Evolutionary conservation across 2,888 invertebrate species (phyloP).

Genomic region (Microdon myrmicae): DNA sequence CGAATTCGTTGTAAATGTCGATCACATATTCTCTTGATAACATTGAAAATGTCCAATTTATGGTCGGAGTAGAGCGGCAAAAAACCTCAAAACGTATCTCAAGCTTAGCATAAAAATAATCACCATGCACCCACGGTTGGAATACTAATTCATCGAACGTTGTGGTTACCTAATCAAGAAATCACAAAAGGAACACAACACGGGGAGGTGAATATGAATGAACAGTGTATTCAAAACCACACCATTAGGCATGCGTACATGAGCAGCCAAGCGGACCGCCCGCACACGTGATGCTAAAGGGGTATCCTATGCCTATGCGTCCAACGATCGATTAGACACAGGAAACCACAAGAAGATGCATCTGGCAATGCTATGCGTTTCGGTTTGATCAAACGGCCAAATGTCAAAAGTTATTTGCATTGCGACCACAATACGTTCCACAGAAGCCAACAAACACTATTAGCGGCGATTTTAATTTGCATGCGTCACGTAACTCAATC

Average conservation of each 20-base stretch:
- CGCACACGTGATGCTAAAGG: slow-evolving; percentile 33
- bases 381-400: slow-evolving; percentile 40
- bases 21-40: slow-evolving; percentile 49
- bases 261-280: slow-evolving; percentile 18
- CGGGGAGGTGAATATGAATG: too few species aligned
- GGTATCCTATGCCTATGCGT: slow-evolving; percentile 32
- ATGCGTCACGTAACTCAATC: slow-evolving; percentile 32
- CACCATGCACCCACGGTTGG: slow-evolving; percentile 8
- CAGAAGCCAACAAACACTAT: slow-evolving; percentile 11
- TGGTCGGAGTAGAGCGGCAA: slow-evolving; percentile 47
- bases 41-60: slow-evolving; percentile 49
- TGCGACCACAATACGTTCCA: slow-evolving; percentile 4
- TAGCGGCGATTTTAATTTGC: slow-evolving; percentile 32
- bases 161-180: slow-evolving; percentile 45
- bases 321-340: background rate
- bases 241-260: slow-evolving; percentile 39
- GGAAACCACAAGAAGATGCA: slow-evolving; percentile 22
- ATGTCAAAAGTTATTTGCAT: slow-evolving; percentile 50
- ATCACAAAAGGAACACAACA: slow-evolving; percentile 6
- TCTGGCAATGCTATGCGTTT: slow-evolving; percentile 10
- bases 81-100: slow-evolving; percentile 18
- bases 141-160: slow-evolving; percentile 31
- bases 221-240: slow-evolving; percentile 19
- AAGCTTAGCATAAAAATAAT: slow-evolving; percentile 35
- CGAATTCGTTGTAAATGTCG: slow-evolving; percentile 17